Percentiles rank a stretch among this genome's conserved stretches.
phyloP scores from a whole-genome alignment of 1,140 invertebrate species.

The Tetragnatha versicolor region DNA sequence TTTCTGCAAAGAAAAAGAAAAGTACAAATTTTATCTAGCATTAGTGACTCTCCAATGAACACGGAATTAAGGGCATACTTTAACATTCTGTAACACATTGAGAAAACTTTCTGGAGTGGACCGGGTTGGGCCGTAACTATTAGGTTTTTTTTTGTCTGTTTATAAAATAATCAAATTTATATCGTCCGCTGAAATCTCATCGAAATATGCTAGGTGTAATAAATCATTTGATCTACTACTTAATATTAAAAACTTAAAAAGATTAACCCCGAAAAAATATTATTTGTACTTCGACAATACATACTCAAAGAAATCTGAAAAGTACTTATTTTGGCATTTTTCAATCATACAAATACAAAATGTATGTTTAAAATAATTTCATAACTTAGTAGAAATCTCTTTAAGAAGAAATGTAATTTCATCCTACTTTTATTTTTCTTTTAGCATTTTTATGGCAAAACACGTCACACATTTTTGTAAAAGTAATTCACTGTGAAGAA shows the following conservation, averaged over 20 bases:
- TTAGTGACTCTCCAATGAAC: conserved; percentile 14
- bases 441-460: too few relatives aligned
- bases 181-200: not conserved
- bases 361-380: too few relatives aligned
- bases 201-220: not conserved
- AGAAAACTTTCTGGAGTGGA: not conserved
- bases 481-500: too few relatives aligned
- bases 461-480: too few relatives aligned
- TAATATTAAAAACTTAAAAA: not conserved
- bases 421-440: too few relatives aligned
- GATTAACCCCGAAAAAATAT: too few relatives aligned
- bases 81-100: conserved; percentile 11
- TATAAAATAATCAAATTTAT: not conserved
- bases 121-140: not conserved
- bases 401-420: too few relatives aligned
- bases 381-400: too few relatives aligned
- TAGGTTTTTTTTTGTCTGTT: not conserved
- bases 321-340: too few relatives aligned
- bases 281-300: too few relatives aligned
- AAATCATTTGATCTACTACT: not conserved
- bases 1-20: not conserved
- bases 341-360: too few relatives aligned
- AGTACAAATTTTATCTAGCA: not conserved
- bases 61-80: conserved; percentile 17
- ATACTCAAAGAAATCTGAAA: too few relatives aligned